Base-by-base conservation (phyloP, 1,140 invertebrate genomes). In the Saxidomus purpurata region DNA sequence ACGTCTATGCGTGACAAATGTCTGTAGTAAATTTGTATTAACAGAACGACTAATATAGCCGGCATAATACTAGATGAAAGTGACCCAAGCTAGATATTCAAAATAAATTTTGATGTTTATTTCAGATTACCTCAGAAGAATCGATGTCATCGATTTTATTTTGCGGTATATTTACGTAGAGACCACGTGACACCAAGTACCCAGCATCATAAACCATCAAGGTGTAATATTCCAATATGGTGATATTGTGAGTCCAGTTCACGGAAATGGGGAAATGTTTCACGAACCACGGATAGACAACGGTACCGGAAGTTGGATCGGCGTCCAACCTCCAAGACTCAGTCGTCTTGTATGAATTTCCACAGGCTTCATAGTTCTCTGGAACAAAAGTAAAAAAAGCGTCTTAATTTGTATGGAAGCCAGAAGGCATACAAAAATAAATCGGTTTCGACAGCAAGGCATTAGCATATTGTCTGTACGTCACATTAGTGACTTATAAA, bases 171-270 rank as follows among this genome's bases (percentile, higher is more conserved):
- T 92, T 92, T 80, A 91, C 49, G 36, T 88, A 87, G 22, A 92
- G 15, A 31, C 79, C 90, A 31, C 90, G 83, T 1, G 79, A 74
- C 63, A 55, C n/a, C 25, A 83, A 25, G 34, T 91, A 91, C 36
- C 90, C 90, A 0, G 83, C 90, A 61, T 92, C 91, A 52, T 86
- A 88, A n/a, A 92, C 79, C 22, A 92, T n/a, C 36, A 92, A 74
- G 0, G 91, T 89, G 69, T 71, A 90, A 15, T 90, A 47, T 0
- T 87, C 85, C n/a, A 63, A 81, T 0, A 63, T 61, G 19, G 49
- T 25, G 9, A 40, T 13, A 9, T 38, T 38, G 25, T 34, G 36
- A 2, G 38, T n/a, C 91, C 91, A 92, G 38, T 82, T 40, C 4
- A 61, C 34, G 4, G 52, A 25, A 43, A 47, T 8, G 0, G 55